Conservation (phyloP, 2,113 vertebrate genomes). For the Aspidoscelis tigris region DNA sequence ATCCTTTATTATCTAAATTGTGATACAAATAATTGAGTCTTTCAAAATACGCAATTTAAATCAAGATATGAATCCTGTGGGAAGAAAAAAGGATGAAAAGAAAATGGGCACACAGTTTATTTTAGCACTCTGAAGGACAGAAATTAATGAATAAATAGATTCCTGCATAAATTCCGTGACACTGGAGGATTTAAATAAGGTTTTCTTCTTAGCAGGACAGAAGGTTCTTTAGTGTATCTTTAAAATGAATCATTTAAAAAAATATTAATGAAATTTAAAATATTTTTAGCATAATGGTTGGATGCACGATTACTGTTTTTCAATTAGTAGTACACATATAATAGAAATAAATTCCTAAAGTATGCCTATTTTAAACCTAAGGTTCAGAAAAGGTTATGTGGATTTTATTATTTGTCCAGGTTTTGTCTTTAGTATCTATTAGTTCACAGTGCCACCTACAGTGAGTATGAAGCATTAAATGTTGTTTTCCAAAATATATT, state of each 20-base stretch:
- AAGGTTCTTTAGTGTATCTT: too few species aligned
- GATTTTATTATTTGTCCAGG: background rate
- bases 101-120: background rate
- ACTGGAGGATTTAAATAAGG: background rate
- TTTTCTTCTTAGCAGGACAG: background rate
- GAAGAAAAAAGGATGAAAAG: background rate
- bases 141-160: background rate
- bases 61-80: too few species aligned
- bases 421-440: constrained; percentile 34
- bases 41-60: too few species aligned
- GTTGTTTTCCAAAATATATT: background rate
- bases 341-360: background rate
- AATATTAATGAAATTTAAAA: background rate
- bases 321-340: background rate
- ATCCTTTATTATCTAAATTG: too few species aligned
- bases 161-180: background rate
- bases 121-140: background rate
- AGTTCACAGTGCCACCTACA: constrained; percentile 66
- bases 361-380: background rate
- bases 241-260: too few species aligned
- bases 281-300: background rate
- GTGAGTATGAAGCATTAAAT: constrained; percentile 35
- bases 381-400: background rate
- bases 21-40: too few species aligned
- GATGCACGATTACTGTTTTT: background rate